A percentile compares a stretch with the other conserved stretches of the same genome.
Conservation (phyloP, 2,113 vertebrate species). For the Melospiza georgiana region DNA sequence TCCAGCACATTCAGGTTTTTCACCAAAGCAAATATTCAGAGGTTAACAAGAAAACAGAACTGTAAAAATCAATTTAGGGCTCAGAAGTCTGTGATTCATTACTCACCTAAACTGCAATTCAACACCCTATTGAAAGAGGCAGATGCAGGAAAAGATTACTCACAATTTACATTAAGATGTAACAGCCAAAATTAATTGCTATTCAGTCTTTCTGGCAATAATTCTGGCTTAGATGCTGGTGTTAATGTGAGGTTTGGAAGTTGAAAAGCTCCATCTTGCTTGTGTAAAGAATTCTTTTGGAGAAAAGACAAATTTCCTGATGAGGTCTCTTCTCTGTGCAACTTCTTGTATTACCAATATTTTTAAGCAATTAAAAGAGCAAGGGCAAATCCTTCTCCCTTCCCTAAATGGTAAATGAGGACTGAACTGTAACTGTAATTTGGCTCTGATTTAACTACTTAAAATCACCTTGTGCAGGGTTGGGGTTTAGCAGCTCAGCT, state of each 20-base stretch:
- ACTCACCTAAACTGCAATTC: not conserved
- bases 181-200: constrained; percentile 6
- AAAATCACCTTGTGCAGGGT: not conserved
- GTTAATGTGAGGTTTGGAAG: not conserved
- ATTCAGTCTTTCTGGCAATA: not conserved
- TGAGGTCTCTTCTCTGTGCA: not conserved
- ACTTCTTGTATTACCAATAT: not conserved
- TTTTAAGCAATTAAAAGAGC: constrained; percentile 3
- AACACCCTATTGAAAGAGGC: not conserved
- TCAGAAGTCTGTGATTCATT: constrained; percentile 1
- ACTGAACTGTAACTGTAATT: not conserved
- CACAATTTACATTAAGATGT: not conserved
- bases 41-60: not conserved
- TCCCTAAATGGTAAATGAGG: not conserved
- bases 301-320: not conserved
- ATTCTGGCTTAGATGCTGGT: not conserved
- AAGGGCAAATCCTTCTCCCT: not conserved
- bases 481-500: not conserved
- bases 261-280: not conserved
- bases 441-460: not conserved
- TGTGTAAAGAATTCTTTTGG: not conserved
- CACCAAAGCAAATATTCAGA: not conserved
- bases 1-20: not conserved
- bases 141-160: not conserved
- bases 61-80: not conserved